phyloP scores from a whole-genome alignment of 1,140 invertebrate species.

The Antheraea pernyi region DNA sequence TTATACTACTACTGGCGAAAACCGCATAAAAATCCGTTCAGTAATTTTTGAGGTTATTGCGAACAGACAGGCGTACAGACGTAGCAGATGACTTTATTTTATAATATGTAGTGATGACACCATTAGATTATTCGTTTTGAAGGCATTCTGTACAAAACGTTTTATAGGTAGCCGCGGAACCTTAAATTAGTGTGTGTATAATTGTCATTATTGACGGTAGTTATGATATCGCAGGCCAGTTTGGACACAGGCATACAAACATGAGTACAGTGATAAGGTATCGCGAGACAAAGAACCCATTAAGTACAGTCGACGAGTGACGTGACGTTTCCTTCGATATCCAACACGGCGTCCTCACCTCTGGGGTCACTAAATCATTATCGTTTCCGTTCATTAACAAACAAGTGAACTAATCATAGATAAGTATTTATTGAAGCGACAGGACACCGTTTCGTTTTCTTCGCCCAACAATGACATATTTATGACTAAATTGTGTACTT shows the following conservation, averaged over 20 bases:
- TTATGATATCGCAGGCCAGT: background rate
- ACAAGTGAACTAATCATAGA: slow-evolving; percentile 24
- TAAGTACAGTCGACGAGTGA: slow-evolving; percentile 61
- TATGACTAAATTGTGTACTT: background rate
- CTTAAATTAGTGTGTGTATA: slow-evolving; percentile 3
- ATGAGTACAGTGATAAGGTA: slow-evolving; percentile 59
- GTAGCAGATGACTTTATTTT: no score
- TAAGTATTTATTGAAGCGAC: slow-evolving; percentile 9
- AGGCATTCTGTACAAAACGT: background rate
- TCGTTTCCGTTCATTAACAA: slow-evolving; percentile 66
- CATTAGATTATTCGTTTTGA: background rate
- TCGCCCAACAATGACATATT: background rate
- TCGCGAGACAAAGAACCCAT: slow-evolving; percentile 76
- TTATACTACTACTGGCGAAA: no score
- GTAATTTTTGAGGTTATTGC: no score
- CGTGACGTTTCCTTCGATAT: slow-evolving; percentile 76
- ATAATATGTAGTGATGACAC: background rate
- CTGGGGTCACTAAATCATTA: slow-evolving; percentile 71
- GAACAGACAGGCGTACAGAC: no score
- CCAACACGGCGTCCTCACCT: slow-evolving; percentile 63
- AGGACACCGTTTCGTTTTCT: slow-evolving; percentile 2
- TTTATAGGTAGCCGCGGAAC: background rate
- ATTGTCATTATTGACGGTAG: slow-evolving; percentile 5
- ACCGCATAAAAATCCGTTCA: no score
- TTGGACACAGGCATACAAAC: slow-evolving; percentile 16